Percentiles rank a stretch among this genome's conserved stretches.
Evolutionary conservation across 2,888 invertebrate species (phyloP).

Genomic region (Rhagonycha fulva): DNA sequence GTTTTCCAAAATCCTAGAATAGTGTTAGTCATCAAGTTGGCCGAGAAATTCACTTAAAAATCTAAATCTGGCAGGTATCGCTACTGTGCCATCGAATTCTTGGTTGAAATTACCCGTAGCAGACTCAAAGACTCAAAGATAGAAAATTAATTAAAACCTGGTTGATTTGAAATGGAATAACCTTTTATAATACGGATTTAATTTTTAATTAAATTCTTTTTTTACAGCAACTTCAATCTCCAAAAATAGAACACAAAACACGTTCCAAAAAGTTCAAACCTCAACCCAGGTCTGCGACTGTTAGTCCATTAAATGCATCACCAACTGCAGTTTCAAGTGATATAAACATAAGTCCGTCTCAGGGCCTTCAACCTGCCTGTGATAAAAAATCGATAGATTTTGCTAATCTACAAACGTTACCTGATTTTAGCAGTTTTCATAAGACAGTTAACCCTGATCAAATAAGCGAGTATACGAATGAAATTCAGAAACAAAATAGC

Average conservation of each 20-base stretch:
- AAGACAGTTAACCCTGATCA: constrained; percentile 41
- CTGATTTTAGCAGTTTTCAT: constrained; percentile 56
- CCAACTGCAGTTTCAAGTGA: constrained; percentile 55
- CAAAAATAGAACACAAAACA: constrained; percentile 34
- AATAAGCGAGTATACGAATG: constrained; percentile 25
- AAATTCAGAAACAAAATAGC: constrained; percentile 14
- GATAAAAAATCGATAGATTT: constrained; percentile 54
- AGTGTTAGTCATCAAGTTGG: too few relatives aligned
- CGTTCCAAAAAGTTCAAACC: constrained; percentile 35
- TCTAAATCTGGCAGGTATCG: too few relatives aligned
- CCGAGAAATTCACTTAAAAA: too few relatives aligned
- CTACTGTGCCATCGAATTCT: too few relatives aligned
- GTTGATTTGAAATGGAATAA: too few relatives aligned
- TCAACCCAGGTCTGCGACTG: constrained; percentile 13
- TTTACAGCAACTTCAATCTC: constrained; percentile 27
- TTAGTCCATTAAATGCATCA: constrained; percentile 24
- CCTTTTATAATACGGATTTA: background rate
- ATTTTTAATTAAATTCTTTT: background rate
- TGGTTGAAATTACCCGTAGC: too few relatives aligned
- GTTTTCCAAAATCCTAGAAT: too few relatives aligned
- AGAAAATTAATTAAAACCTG: too few relatives aligned
- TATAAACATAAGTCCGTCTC: constrained; percentile 44
- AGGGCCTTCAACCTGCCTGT: constrained; percentile 52
- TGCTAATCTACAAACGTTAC: constrained; percentile 50
- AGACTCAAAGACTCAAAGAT: too few relatives aligned